Evolutionary conservation across 2,113 vertebrate species (phyloP).

Genomic region (Okapia johnstoni): DNA sequence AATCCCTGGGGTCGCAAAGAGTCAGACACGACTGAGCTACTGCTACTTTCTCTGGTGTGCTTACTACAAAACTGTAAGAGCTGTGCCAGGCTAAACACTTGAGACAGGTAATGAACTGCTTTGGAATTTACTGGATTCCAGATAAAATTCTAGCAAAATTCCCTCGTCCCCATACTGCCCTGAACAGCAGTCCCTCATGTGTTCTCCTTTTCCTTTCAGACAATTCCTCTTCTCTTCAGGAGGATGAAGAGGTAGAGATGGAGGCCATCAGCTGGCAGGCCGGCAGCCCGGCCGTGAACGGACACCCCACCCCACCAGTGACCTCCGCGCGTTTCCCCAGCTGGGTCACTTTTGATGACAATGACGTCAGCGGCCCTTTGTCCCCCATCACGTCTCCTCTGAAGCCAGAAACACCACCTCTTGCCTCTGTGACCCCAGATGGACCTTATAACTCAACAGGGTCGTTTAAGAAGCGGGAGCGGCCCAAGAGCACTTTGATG

Average conservation of each 20-base stretch:
- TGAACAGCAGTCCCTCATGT: slow-evolving; percentile 23
- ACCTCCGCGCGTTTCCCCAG: slow-evolving; percentile 84
- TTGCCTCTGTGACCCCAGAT: slow-evolving; percentile 70
- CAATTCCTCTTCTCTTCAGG: slow-evolving; percentile 85
- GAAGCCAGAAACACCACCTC: slow-evolving; percentile 69
- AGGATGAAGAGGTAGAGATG: slow-evolving; percentile 90
- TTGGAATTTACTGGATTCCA: not conserved
- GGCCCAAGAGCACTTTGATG: slow-evolving; percentile 82
- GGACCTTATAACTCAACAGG: slow-evolving; percentile 71
- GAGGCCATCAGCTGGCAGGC: slow-evolving; percentile 83
- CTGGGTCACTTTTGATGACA: slow-evolving; percentile 94
- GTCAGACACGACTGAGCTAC: not conserved
- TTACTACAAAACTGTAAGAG: not conserved
- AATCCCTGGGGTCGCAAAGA: not conserved
- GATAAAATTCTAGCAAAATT: not conserved
- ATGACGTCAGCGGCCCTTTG: slow-evolving; percentile 75
- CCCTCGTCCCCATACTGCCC: not conserved
- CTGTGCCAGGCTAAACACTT: not conserved
- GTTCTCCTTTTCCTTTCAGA: slow-evolving; percentile 77
- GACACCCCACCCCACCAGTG: slow-evolving; percentile 73
- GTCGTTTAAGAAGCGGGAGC: slow-evolving; percentile 82
- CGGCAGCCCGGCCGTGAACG: slow-evolving; percentile 78
- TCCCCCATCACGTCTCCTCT: slow-evolving; percentile 72
- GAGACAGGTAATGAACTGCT: not conserved
- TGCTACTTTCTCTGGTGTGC: not conserved